These are phyloP conservation scores for Columba janthina DNA, from an alignment of 2,113 vertebrate species.

Conservation along the genomic window DNA sequence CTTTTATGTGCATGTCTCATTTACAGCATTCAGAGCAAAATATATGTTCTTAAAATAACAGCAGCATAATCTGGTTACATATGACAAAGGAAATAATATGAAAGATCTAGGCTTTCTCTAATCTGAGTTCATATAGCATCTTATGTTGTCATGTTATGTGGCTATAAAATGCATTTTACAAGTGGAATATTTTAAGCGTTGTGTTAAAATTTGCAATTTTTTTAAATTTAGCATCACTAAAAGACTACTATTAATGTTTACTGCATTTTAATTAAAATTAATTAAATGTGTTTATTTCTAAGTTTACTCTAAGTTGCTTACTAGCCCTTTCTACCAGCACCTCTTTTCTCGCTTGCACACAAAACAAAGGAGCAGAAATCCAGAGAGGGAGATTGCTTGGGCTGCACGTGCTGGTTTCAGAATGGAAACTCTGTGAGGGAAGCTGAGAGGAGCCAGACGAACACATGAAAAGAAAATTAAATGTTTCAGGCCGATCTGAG, in stretches of 20 bases:
- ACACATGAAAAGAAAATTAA: conserved; percentile 20
- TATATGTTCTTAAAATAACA: background rate
- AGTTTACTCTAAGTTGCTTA: background rate
- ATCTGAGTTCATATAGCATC: fast-evolving
- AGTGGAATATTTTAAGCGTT: background rate
- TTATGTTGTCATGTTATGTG: background rate
- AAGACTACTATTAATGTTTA: background rate
- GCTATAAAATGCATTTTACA: background rate
- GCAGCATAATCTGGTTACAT: background rate
- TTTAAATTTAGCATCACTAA: background rate
- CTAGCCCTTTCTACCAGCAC: background rate
- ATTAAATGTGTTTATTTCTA: background rate
- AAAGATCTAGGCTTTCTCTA: background rate
- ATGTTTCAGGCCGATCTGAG: background rate
- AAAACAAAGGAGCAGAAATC: background rate
- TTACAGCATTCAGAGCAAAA: background rate
- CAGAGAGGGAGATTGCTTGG: background rate
- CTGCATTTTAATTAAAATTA: background rate
- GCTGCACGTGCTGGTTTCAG: background rate
- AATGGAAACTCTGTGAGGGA: background rate
- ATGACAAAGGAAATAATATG: background rate
- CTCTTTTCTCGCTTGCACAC: background rate
- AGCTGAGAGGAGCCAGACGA: background rate
- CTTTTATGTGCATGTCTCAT: background rate
- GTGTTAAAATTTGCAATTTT: background rate